phyloP scores from a whole-genome alignment of 2,113 vertebrate genomes.

The Xyrauchen texanus region DNA sequence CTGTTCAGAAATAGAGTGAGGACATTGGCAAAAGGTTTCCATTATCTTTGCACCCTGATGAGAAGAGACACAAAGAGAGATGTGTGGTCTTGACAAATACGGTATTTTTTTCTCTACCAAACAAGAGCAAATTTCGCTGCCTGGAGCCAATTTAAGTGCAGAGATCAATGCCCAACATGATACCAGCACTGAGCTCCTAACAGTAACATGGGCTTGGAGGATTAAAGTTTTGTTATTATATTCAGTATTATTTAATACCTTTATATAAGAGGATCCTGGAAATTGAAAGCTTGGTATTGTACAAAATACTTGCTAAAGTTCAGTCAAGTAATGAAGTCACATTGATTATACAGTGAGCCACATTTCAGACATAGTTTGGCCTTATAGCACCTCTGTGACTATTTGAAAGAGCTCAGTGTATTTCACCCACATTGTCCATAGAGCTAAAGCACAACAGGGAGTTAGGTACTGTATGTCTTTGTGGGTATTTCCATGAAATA shows the following conservation, averaged over 20 bases:
- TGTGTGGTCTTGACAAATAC: conserved; percentile 41
- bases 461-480: background rate
- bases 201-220: conserved; percentile 47
- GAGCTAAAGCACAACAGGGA: background rate
- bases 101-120: conserved; percentile 45
- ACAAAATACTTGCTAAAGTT: conserved; percentile 5
- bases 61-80: conserved; percentile 47
- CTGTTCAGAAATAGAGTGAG: conserved; percentile 32
- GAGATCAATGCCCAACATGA: conserved; percentile 54
- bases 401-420: background rate
- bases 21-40: conserved; percentile 43
- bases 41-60: conserved; percentile 56
- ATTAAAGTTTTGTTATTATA: conserved; percentile 47
- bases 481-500: too few relatives aligned
- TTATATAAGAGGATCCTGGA: conserved; percentile 10
- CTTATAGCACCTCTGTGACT: background rate
- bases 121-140: conserved; percentile 53
- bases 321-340: background rate
- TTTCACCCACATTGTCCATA: too few relatives aligned
- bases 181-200: conserved; percentile 52
- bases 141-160: conserved; percentile 59
- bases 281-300: conserved; percentile 8
- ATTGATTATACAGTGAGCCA: background rate
- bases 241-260: conserved; percentile 46
- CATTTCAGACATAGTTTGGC: background rate